Percentiles rank a stretch among this genome's conserved stretches.
phyloP scores from a whole-genome alignment of 1,140 invertebrate species.

The Platyscapa corneri region DNA sequence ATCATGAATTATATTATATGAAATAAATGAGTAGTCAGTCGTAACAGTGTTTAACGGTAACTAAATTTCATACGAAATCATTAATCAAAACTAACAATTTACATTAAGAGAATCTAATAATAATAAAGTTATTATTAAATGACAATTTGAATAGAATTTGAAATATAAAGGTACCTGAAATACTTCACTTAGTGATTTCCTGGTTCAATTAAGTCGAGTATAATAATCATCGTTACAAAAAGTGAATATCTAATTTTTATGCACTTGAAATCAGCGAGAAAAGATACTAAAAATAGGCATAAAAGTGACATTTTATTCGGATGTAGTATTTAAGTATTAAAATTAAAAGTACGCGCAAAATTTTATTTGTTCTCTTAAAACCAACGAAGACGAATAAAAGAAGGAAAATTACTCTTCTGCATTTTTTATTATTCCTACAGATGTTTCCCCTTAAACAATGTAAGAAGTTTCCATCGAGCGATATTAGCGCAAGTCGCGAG shows the following conservation, averaged over 20 bases:
- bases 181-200: too few species aligned
- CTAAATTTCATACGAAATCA: too few species aligned
- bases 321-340: neutral
- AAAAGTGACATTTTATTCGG: neutral
- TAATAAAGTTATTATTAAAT: too few species aligned
- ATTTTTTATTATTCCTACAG: slow-evolving; percentile 28
- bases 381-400: neutral
- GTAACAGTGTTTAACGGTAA: too few species aligned
- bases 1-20: too few species aligned
- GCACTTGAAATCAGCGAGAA: neutral
- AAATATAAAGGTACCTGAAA: too few species aligned
- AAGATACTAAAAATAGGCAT: neutral
- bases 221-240: neutral
- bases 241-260: neutral
- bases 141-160: too few species aligned
- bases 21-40: too few species aligned
- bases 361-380: slow-evolving; percentile 7
- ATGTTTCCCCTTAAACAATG: slow-evolving; percentile 38
- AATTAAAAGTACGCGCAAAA: neutral
- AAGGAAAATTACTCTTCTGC: neutral
- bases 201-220: neutral
- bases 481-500: slow-evolving; percentile 34
- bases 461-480: slow-evolving; percentile 28
- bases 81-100: too few species aligned
- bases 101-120: too few species aligned